Conservation (phyloP, 2,888 invertebrate species). For the Polyploca ridens region DNA sequence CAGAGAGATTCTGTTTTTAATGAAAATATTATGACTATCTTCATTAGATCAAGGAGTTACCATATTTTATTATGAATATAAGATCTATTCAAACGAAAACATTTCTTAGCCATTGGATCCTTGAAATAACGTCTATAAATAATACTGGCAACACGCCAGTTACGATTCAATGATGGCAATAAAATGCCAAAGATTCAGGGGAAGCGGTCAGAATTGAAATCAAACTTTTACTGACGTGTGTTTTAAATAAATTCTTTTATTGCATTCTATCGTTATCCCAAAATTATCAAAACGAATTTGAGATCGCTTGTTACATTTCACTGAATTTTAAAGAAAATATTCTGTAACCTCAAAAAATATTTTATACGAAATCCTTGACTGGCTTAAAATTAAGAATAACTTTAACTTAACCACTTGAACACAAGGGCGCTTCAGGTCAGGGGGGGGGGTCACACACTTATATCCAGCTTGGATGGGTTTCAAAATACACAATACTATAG, state of each 20-base stretch:
- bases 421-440: too few relatives aligned
- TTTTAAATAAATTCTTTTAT: not conserved
- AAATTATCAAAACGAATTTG: too few relatives aligned
- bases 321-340: too few relatives aligned
- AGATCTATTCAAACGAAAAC: slow-evolving; percentile 29
- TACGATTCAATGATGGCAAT: slow-evolving; percentile 50
- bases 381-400: too few relatives aligned
- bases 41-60: not conserved
- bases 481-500: too few relatives aligned
- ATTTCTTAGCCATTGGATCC: slow-evolving; percentile 53
- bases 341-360: too few relatives aligned
- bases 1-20: not conserved
- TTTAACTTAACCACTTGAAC: too few relatives aligned
- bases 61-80: slow-evolving; percentile 15
- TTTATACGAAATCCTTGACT: too few relatives aligned
- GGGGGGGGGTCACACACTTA: too few relatives aligned
- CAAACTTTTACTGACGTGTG: not conserved
- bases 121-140: slow-evolving; percentile 56
- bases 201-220: slow-evolving; percentile 38
- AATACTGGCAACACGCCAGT: slow-evolving; percentile 50
- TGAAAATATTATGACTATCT: not conserved
- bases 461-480: too few relatives aligned
- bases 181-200: slow-evolving; percentile 53
- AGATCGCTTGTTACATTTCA: too few relatives aligned
- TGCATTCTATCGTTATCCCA: not conserved